phyloP scores from a whole-genome alignment of 2,797 vertebrate genomes.

The Yasuhikotakia modesta region DNA sequence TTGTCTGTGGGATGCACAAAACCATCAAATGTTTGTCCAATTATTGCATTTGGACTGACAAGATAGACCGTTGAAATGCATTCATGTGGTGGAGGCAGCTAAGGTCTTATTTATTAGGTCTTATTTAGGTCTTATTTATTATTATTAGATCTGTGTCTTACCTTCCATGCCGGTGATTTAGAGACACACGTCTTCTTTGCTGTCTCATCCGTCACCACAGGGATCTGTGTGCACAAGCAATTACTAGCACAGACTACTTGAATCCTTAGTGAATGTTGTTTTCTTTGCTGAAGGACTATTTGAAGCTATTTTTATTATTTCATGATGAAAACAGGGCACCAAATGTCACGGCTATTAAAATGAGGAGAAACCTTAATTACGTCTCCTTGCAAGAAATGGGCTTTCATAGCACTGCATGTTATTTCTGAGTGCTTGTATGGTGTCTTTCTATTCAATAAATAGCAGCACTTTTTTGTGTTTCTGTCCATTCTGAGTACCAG shows the following conservation, averaged over 20 bases:
- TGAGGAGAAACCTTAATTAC: background rate
- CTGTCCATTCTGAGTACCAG: conserved; percentile 14
- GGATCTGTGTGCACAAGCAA: conserved; percentile 72
- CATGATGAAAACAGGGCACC: background rate
- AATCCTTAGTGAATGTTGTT: background rate
- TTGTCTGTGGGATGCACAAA: no score
- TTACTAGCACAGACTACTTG: background rate
- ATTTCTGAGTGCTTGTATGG: background rate
- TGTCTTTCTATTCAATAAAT: conserved; percentile 50
- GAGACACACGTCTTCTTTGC: conserved; percentile 75
- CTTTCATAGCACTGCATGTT: background rate
- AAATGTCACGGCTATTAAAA: conserved; percentile 5
- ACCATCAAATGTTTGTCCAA: no score
- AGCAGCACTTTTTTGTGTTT: conserved; percentile 16
- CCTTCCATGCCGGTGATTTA: conserved; percentile 69
- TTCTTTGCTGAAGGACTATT: no score
- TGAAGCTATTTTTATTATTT: background rate
- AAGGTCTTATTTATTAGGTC: no score
- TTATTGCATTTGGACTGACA: no score
- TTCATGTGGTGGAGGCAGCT: no score
- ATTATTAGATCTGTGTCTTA: conserved; percentile 53
- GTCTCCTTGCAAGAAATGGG: background rate
- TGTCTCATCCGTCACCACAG: conserved; percentile 73
- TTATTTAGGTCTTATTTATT: no score
- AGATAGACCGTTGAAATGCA: no score